These are phyloP conservation scores for Stenchaetothrips biformis DNA, from an alignment of 2,888 invertebrate species.

Conservation along the genomic window DNA sequence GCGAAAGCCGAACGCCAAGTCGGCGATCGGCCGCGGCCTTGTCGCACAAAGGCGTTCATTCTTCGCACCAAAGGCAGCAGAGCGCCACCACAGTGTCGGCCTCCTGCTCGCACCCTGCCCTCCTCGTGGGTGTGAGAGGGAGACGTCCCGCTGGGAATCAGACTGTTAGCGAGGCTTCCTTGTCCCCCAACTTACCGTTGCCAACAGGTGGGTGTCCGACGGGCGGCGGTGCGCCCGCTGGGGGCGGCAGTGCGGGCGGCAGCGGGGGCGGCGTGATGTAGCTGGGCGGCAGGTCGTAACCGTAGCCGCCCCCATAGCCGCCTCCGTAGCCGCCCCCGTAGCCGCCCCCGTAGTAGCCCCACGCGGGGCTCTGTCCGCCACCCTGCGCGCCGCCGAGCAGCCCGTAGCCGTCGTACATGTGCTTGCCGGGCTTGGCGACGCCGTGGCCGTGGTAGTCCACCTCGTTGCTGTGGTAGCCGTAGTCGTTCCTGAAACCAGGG, in stretches of 20 bases:
- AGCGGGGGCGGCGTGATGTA: slow-evolving; percentile 2
- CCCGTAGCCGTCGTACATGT: slow-evolving; percentile 16
- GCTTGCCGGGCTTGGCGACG: slow-evolving; percentile 2
- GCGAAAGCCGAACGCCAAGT: too few species aligned
- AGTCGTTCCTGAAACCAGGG: slow-evolving; percentile 1
- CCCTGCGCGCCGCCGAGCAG: not conserved
- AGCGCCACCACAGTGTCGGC: too few species aligned
- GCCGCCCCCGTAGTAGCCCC: not conserved
- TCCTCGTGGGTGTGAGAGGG: too few species aligned
- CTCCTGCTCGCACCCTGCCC: too few species aligned
- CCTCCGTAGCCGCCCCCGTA: not conserved
- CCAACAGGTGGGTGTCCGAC: slow-evolving; percentile 6
- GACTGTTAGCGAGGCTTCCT: too few species aligned
- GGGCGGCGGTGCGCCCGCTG: not conserved
- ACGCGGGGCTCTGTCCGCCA: not conserved
- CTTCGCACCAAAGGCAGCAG: too few species aligned
- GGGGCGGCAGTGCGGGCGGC: not conserved
- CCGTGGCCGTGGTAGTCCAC: not conserved
- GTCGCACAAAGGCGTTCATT: too few species aligned
- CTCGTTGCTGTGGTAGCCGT: slow-evolving; percentile 8
- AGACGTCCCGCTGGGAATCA: too few species aligned
- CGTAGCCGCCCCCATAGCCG: not conserved
- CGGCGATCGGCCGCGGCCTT: too few species aligned
- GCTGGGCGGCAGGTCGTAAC: not conserved
- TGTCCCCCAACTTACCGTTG: not conserved